Evolutionary conservation across 2,888 invertebrate genomes (phyloP), one percentile per base, ranked within the genome.

Genomic region (Agonopterix heracliana): DNA sequence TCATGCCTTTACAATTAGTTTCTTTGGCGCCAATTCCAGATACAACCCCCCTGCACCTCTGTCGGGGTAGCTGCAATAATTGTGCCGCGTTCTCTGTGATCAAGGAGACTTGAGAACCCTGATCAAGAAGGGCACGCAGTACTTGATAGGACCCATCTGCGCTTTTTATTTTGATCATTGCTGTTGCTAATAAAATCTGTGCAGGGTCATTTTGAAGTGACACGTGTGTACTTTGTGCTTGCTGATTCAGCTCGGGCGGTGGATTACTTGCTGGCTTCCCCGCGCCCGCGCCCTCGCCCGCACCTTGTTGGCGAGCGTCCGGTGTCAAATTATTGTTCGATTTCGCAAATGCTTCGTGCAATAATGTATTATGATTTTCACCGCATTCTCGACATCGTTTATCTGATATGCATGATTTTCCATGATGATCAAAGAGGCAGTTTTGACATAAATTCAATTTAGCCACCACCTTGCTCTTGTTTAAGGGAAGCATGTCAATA

Each of bases 351-450:
- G 3, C 7, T 14, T n/a, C 13, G 14, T 42, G 42, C 14, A 42
- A 42, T 14, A 42, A 9, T 7, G 42, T 14, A 3, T 42, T 42
- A 12, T 34, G 44, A 34, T 7, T 34, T 34, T n/a, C 44, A 34
- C 34, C 34, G 44, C 44, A 44, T 10, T 44, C 34, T 44, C 44
- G 26, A 11, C 44, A 44, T 9, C 44, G 34, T n/a, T 44, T 44
- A 9, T 9, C 34, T n/a, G 44, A 44, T 34, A n/a, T 26, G 43
- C 59, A 60, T 34, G 35, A 41, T 26, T 54, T 52, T n/a, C 55
- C 56, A 7, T 54, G 13, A 41, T 61, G 55, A 17, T 45, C 17
- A 26, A 34, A 51, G 9, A 61, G 36, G 41, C 59, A 61, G 49
- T 57, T 57, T 8, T 12, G 13, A n/a, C 60, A 60, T 10, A 54